These are phyloP conservation scores for Synergus japonicus DNA, from an alignment of 2,888 invertebrate genomes.

Conservation along the genomic window DNA sequence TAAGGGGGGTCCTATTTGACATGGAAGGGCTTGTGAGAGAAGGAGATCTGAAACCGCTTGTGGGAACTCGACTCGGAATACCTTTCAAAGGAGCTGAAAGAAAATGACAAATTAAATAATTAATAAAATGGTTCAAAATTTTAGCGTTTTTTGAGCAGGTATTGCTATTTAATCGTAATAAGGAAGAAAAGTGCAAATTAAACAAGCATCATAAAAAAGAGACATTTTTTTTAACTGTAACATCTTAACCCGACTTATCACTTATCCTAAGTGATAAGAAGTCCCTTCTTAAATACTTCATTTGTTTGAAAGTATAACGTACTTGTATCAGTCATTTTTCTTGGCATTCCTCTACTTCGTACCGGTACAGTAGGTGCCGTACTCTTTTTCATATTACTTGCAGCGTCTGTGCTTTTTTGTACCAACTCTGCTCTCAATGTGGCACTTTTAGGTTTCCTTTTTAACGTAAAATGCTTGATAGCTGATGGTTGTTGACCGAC, in stretches of 20 bases:
- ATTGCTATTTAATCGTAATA: no score
- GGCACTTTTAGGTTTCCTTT: conserved; percentile 96
- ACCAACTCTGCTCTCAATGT: conserved; percentile 92
- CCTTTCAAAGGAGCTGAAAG: conserved; percentile 92
- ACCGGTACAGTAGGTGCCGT: conserved; percentile 91
- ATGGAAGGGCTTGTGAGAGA: conserved; percentile 77
- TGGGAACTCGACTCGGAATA: conserved; percentile 89
- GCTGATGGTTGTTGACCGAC: conserved; percentile 91
- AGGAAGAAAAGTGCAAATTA: no score
- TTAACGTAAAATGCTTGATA: conserved; percentile 94
- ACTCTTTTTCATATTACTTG: conserved; percentile 91
- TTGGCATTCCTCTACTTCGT: conserved; percentile 81
- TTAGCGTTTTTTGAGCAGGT: conserved; percentile 21
- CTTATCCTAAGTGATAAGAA: neutral
- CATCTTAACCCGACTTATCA: no score
- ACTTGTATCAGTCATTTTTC: conserved; percentile 98
- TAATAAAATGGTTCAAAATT: conserved; percentile 3
- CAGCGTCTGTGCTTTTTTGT: conserved; percentile 94
- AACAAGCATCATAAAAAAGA: no score
- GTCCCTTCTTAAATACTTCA: neutral
- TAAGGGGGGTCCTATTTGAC: conserved; percentile 82
- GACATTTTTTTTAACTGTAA: no score
- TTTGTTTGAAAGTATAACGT: conserved; percentile 66
- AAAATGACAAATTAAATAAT: neutral
- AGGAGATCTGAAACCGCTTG: conserved; percentile 82